These are phyloP conservation scores for Cossypha dichroa DNA, from an alignment of 2,797 vertebrate species.

Conservation along the genomic window DNA sequence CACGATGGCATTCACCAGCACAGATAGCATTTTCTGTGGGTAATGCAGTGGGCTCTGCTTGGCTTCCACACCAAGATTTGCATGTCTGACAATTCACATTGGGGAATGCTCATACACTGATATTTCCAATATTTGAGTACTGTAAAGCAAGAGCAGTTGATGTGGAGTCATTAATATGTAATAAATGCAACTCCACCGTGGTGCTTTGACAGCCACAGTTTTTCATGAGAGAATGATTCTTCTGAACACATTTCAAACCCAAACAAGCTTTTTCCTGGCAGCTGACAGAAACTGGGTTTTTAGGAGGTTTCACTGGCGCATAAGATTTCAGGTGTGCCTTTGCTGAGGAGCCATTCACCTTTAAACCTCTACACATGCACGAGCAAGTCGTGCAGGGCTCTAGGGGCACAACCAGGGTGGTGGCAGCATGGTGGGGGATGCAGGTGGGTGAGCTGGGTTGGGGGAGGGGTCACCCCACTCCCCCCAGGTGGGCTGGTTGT, in stretches of 20 bases:
- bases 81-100: not conserved
- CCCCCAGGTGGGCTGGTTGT: accelerated
- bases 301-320: not conserved
- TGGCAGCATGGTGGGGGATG: accelerated
- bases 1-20: accelerated
- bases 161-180: not conserved
- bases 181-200: not conserved
- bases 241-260: slow-evolving; percentile 2
- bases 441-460: not conserved
- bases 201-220: not conserved
- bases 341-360: not conserved
- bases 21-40: not conserved
- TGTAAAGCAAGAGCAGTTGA: not conserved
- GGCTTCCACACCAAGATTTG: not conserved
- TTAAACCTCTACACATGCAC: not conserved
- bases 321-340: not conserved
- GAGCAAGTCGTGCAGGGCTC: not conserved
- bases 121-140: not conserved
- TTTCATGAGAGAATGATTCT: not conserved
- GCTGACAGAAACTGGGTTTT: not conserved
- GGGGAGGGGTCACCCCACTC: not conserved
- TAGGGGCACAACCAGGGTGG: accelerated
- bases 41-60: accelerated
- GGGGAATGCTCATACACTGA: not conserved
- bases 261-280: not conserved